Percentiles rank a stretch among this genome's conserved stretches.
These are phyloP conservation scores for Tetragonula clypearis DNA, from an alignment of 1,140 invertebrate species.

Conservation along the genomic window DNA sequence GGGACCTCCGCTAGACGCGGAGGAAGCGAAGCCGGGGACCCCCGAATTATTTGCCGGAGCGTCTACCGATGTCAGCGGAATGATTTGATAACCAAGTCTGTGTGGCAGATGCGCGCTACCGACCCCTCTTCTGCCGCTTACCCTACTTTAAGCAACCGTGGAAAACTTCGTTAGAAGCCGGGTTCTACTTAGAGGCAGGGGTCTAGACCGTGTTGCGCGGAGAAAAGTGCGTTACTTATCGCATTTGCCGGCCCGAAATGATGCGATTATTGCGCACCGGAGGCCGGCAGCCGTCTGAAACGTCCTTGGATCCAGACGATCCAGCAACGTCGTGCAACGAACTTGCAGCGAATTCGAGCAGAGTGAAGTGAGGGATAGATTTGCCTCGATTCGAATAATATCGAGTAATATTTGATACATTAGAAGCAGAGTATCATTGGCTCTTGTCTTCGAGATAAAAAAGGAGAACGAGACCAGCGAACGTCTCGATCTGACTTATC, in stretches of 20 bases:
- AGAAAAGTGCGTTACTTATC: slow-evolving; percentile 50
- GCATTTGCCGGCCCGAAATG: slow-evolving; percentile 18
- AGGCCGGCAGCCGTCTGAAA: background rate
- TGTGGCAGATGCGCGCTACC: slow-evolving; percentile 46
- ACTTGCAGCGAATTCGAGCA: no score
- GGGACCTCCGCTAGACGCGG: background rate
- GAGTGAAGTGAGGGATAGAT: no score
- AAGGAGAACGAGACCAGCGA: background rate
- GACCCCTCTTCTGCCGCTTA: no score
- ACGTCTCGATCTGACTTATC: background rate
- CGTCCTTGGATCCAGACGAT: slow-evolving; percentile 2
- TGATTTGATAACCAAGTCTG: slow-evolving; percentile 62
- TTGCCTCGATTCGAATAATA: no score
- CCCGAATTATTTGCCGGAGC: slow-evolving; percentile 53
- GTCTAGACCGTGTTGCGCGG: background rate
- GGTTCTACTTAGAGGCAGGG: background rate
- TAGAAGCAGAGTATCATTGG: no score
- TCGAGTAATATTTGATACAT: no score
- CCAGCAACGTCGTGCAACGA: no score
- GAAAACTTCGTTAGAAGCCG: slow-evolving; percentile 48
- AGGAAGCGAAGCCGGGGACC: slow-evolving; percentile 5
- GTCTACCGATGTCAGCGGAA: slow-evolving; percentile 60
- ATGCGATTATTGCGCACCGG: slow-evolving; percentile 33
- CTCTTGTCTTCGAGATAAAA: no score
- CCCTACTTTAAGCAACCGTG: slow-evolving; percentile 52